Evolutionary conservation across 53 echinoderm and acorn worm species (phyloP).

Genomic region (Hippasteria phrygiana): DNA sequence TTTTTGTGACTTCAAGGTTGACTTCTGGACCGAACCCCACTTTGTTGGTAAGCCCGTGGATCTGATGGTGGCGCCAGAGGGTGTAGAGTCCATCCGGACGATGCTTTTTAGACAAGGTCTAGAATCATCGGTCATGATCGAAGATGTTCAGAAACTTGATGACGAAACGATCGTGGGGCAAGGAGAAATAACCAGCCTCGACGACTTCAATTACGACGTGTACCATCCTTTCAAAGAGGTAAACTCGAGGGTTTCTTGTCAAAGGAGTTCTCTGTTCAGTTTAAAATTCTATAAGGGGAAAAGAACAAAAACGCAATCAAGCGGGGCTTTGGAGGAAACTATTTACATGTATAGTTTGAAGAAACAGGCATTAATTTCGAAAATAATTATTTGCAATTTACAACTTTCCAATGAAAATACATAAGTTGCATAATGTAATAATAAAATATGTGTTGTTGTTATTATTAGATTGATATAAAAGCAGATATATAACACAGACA

Average conservation of each 20-base stretch:
- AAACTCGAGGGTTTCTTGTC: background rate
- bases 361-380: no score
- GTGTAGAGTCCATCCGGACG: conserved; percentile 19
- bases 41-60: conserved; percentile 55
- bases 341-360: no score
- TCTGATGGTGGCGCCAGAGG: conserved; percentile 71
- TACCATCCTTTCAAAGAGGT: conserved; percentile 43
- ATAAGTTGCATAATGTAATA: no score
- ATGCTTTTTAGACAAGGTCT: conserved; percentile 33
- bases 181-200: background rate
- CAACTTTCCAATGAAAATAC: no score
- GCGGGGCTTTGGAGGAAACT: no score
- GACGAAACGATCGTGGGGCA: conserved; percentile 16
- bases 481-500: no score
- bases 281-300: background rate
- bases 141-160: conserved; percentile 64
- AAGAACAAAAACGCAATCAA: background rate
- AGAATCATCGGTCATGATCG: conserved; percentile 57
- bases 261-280: no score
- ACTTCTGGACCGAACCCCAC: conserved; percentile 71
- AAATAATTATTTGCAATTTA: no score
- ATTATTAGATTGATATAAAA: no score
- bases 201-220: conserved; percentile 16
- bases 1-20: conserved; percentile 14
- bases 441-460: no score